Base-by-base conservation (phyloP, 2,797 vertebrate genomes). In the Sebastes hubbsi region DNA sequence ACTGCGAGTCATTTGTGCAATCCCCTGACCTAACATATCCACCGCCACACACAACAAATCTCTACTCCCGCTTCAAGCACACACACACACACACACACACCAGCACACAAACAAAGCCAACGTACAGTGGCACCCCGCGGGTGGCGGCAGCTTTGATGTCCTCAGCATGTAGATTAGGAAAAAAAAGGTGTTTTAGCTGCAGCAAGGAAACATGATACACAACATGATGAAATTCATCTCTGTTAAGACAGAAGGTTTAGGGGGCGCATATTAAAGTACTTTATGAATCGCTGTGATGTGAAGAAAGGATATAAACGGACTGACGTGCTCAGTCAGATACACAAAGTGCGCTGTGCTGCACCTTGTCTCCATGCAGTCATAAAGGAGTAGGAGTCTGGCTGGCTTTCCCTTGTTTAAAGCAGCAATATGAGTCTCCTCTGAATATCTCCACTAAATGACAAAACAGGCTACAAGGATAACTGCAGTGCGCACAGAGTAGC, bases 391-490 rank as follows among this genome's bases (percentile, higher is more conserved):
- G 22, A 71, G 72, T 32, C 60, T 76, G 75, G 64, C 38, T 83
- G 8, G 25, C 77, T 70, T 74, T 46, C 71, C 29, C 66, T 88
- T 86, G 81, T 88, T 89, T 88, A 92, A 86, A 86, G 77, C 81
- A 55, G 49, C 62, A 55, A 74, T 76, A 88, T 46, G 80, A 87
- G 80, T 87, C 88, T 89, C 86, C 49, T 9, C 38, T 81, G 91
- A 89, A 83, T 83, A 74, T 82, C 72, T 79, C 64, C 30, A 55
- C 71, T 87, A 86, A 88, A 88, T 77, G 88, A 90, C 86, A 82
- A 79, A 89, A 77, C 78, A 78, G 64, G 58, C 84, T 62, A 56
- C 69, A 49, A 74, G 72, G 75, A 90, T 75, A 81, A 77, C 83
- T 72, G 80, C 85, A 76, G 24, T 52, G 74, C 5, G 8, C 63